A percentile compares a stretch with the other conserved stretches of the same genome.
These are phyloP conservation scores for Onchidella celtica DNA, from an alignment of 2,888 invertebrate genomes.

Conservation along the genomic window DNA sequence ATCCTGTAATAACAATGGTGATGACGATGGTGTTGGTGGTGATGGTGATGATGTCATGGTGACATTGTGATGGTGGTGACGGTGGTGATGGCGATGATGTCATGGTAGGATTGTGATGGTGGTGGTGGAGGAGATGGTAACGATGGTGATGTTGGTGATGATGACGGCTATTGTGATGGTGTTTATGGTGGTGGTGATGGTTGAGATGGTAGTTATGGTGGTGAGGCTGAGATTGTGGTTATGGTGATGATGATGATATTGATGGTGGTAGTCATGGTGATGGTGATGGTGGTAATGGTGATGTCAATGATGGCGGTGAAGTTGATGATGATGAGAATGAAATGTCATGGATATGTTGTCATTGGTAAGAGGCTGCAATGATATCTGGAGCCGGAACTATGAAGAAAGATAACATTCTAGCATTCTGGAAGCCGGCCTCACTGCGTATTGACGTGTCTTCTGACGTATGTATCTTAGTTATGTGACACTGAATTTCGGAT, in stretches of 20 bases:
- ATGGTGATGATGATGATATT: neutral
- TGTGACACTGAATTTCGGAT: no score
- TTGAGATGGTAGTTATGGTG: neutral
- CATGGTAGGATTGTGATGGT: neutral
- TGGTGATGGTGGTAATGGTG: neutral
- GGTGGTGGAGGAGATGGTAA: neutral
- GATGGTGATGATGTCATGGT: neutral
- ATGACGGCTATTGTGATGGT: neutral
- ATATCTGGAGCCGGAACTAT: no score
- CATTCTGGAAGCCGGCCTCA: no score
- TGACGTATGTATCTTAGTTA: no score
- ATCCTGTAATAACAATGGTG: no score
- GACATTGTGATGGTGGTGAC: neutral
- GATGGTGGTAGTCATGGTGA: neutral
- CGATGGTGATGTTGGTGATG: neutral
- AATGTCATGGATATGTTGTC: no score
- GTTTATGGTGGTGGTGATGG: neutral
- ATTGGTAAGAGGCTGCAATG: no score
- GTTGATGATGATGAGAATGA: neutral
- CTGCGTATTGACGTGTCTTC: no score
- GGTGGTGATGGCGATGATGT: neutral
- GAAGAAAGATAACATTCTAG: no score
- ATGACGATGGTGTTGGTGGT: neutral
- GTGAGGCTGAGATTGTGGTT: neutral
- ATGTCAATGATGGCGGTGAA: neutral